These are phyloP conservation scores for Chiroxiphia lanceolata DNA, from an alignment of 2,797 vertebrate species.

Conservation along the genomic window DNA sequence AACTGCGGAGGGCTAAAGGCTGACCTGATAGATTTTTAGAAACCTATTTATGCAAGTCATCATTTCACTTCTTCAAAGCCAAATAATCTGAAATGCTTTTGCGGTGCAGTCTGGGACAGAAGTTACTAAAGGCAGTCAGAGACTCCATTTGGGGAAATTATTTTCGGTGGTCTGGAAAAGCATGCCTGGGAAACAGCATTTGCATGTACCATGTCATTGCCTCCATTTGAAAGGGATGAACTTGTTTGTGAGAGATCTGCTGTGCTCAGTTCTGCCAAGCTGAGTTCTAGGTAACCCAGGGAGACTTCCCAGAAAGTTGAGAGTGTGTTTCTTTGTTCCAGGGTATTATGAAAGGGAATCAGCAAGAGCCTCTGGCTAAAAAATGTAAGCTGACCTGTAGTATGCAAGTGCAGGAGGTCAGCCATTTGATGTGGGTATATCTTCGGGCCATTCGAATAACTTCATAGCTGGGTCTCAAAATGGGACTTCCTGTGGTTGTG, in stretches of 20 bases:
- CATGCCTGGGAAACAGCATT: neutral
- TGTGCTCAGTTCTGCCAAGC: neutral
- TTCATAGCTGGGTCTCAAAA: conserved; percentile 60
- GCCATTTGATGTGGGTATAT: conserved; percentile 58
- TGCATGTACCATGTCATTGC: neutral
- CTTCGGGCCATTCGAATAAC: conserved; percentile 59
- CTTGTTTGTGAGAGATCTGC: conserved; percentile 52
- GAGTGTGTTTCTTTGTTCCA: conserved; percentile 67
- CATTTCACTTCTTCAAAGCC: neutral
- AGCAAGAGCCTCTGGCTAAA: conserved; percentile 65
- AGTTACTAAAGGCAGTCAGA: neutral
- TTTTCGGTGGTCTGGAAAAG: neutral
- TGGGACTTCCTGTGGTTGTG: conserved; percentile 55
- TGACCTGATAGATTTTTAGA: conserved; percentile 8
- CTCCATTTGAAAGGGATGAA: conserved; percentile 26
- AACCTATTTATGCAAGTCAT: conserved; percentile 11
- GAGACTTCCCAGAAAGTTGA: conserved; percentile 62
- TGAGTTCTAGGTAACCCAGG: conserved; percentile 65
- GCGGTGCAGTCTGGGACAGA: neutral
- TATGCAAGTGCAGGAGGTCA: conserved; percentile 67
- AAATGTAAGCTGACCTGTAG: conserved; percentile 65
- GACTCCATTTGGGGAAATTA: neutral
- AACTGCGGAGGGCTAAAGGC: neutral
- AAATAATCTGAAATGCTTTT: neutral
- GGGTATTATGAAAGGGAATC: conserved; percentile 58